A percentile compares a stretch with the other conserved stretches of the same genome.
Evolutionary conservation across 2,797 vertebrate species (phyloP).

Genomic region (Varecia variegata): DNA sequence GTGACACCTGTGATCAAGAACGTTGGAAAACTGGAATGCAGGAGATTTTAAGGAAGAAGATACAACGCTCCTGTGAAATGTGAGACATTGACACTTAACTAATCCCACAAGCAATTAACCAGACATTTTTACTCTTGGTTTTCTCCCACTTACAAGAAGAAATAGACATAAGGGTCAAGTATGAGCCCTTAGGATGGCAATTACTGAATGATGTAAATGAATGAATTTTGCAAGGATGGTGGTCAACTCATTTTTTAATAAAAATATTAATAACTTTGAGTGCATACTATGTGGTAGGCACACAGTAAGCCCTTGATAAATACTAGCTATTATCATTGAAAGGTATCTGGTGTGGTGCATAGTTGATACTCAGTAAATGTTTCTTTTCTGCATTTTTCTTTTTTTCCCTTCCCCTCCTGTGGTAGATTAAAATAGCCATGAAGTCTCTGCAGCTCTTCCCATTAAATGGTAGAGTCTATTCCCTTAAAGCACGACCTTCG

Average conservation of each 20-base stretch:
- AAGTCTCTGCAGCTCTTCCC: neutral
- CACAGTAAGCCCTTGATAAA: neutral
- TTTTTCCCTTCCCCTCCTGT: neutral
- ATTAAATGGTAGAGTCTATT: neutral
- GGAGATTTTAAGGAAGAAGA: slow-evolving; percentile 64
- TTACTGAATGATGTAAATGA: neutral
- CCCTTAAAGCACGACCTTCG: neutral
- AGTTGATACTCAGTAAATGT: neutral
- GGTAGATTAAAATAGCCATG: neutral
- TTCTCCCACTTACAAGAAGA: slow-evolving; percentile 18
- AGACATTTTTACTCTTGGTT: neutral
- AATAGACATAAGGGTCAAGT: neutral
- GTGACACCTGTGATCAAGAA: neutral
- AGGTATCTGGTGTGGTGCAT: neutral
- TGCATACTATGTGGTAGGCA: neutral
- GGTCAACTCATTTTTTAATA: slow-evolving; percentile 21
- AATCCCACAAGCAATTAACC: slow-evolving; percentile 53
- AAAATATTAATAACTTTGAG: neutral
- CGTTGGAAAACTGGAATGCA: neutral
- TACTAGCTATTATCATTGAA: neutral
- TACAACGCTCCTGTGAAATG: slow-evolving; percentile 35
- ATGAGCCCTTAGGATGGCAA: neutral
- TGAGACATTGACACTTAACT: neutral
- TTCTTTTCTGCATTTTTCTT: neutral
- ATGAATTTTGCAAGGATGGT: neutral